phyloP scores from a whole-genome alignment of 2,113 vertebrate species.

The Mesembrinibis cayennensis region DNA sequence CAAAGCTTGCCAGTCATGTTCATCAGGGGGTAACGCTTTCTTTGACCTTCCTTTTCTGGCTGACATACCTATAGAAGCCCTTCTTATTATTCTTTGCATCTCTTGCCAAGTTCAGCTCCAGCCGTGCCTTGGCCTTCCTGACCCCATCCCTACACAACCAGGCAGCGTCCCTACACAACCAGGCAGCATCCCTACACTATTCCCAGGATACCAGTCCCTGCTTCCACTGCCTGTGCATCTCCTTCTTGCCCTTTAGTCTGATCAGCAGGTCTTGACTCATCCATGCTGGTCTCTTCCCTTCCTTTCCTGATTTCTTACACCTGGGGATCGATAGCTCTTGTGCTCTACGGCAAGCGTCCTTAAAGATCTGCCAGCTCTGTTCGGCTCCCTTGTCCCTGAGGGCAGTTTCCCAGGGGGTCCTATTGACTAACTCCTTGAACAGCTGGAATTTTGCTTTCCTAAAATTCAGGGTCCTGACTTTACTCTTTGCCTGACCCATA shows the following conservation, averaged over 20 bases:
- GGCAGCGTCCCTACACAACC: not conserved
- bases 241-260: not conserved
- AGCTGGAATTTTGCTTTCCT: not conserved
- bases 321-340: not conserved
- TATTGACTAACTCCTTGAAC: not conserved
- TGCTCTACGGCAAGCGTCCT: accelerated
- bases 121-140: not conserved
- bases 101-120: not conserved
- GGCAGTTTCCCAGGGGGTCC: not conserved
- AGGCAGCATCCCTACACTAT: not conserved
- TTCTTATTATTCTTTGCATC: not conserved
- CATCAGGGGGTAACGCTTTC: not conserved
- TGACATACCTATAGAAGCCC: not conserved
- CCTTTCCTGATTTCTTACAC: not conserved
- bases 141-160: not conserved
- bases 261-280: not conserved
- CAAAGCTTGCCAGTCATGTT: not conserved
- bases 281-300: not conserved
- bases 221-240: not conserved
- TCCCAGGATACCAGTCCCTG: not conserved
- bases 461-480: not conserved
- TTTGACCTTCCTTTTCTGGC: not conserved
- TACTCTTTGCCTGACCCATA: not conserved
- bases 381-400: not conserved
- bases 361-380: not conserved